Evolutionary conservation across 2,797 vertebrate genomes (phyloP).

Genomic region (Tadarida brasiliensis): DNA sequence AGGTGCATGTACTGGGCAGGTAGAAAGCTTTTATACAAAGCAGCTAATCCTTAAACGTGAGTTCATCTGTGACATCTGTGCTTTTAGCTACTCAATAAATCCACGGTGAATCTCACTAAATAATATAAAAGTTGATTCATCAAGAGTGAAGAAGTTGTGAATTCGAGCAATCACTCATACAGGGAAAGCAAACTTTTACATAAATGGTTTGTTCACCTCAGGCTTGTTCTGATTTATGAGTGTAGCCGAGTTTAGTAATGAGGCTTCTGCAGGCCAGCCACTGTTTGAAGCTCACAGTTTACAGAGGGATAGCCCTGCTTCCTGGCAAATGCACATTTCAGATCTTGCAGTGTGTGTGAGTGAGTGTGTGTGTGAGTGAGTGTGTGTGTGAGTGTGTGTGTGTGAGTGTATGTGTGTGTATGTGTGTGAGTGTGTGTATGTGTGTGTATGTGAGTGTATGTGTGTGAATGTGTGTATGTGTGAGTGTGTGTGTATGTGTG

Average conservation of each 20-base stretch:
- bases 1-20: background rate
- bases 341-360: background rate
- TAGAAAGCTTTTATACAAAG: conserved; percentile 26
- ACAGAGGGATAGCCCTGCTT: background rate
- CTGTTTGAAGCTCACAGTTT: conserved; percentile 3
- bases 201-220: conserved; percentile 19
- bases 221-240: background rate
- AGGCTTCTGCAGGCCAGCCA: too few species aligned
- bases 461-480: too few species aligned
- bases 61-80: background rate
- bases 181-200: conserved; percentile 32
- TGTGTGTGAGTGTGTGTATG: too few species aligned
- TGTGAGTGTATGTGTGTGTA: too few species aligned
- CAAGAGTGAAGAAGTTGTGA: background rate
- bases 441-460: too few species aligned
- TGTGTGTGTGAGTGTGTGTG: too few species aligned
- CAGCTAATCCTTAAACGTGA: background rate
- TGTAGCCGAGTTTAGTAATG: too few species aligned
- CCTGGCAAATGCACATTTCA: conserved; percentile 30
- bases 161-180: background rate
- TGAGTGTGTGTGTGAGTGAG: too few species aligned
- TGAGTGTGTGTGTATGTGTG: too few species aligned
- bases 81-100: background rate
- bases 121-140: background rate
- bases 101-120: background rate